These are phyloP conservation scores for Agapostemon virescens DNA, from an alignment of 2,888 invertebrate genomes.

Conservation along the genomic window DNA sequence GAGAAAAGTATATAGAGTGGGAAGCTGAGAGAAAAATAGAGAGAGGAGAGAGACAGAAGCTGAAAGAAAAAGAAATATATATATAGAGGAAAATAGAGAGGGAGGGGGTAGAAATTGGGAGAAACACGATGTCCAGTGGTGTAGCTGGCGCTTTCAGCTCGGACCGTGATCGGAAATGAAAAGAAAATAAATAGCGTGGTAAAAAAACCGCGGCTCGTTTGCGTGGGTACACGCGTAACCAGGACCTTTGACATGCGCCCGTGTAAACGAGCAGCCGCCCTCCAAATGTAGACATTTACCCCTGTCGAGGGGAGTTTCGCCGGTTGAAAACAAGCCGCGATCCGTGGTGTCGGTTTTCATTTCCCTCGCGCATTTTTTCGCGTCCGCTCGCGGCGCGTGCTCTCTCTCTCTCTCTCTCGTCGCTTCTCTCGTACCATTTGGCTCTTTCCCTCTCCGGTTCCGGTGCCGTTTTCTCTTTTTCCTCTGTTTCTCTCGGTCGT, in stretches of 20 bases:
- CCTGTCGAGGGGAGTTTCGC: slow-evolving; percentile 43
- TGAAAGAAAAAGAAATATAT: too few species aligned
- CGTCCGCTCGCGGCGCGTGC: slow-evolving; percentile 18
- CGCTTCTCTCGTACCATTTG: not conserved
- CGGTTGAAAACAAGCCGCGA: slow-evolving; percentile 56
- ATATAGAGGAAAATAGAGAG: too few species aligned
- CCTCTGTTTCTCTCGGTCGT: not conserved
- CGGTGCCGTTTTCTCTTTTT: not conserved
- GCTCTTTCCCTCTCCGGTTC: not conserved
- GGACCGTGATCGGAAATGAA: slow-evolving; percentile 47
- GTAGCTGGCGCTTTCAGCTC: not conserved
- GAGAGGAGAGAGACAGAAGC: too few species aligned
- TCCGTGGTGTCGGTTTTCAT: slow-evolving; percentile 63
- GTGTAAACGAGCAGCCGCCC: slow-evolving; percentile 60
- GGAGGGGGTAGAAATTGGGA: too few species aligned
- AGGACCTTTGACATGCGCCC: slow-evolving; percentile 54
- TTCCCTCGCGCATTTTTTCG: slow-evolving; percentile 59
- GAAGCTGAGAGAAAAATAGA: not conserved
- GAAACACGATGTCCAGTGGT: not conserved
- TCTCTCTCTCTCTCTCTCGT: not conserved
- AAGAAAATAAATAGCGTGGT: slow-evolving; percentile 50
- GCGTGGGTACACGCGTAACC: slow-evolving; percentile 58
- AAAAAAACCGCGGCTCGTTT: slow-evolving; percentile 53
- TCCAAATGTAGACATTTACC: slow-evolving; percentile 63
- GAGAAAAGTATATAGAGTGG: too few species aligned